Evolutionary conservation across 2,888 invertebrate species (phyloP), one percentile per base, ranked within the genome.

Genomic region (Falcaria lacertinaria): DNA sequence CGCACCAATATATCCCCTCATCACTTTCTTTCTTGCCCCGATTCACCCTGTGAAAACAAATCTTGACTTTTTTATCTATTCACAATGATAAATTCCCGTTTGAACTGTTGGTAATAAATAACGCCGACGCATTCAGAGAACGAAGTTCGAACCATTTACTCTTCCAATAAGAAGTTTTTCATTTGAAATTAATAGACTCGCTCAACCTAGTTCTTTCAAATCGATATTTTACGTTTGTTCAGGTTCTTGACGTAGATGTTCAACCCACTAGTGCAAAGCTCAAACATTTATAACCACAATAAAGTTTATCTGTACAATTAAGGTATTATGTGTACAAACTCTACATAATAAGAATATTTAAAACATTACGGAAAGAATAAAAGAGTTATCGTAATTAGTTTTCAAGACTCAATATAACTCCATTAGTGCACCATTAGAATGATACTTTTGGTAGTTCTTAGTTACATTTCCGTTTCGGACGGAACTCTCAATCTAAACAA

Each of bases 1-100:
- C 95, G 88, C 98, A 99, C 96, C 98, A 98, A 85, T 98, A 99
- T 48, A 96, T 93, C 33, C 99, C 98, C 54, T 97, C 96, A 75
- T 97, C 97, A 72, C 97, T 96, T 73, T 97, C 97, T 86, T 97
- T 97, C 87, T 97, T 97, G 77, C 97, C 96, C 76, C 97, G 97
- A 83, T 96, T 95, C 46, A 98, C 97, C 70, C 96, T 87, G 72
- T 39, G 42, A 47, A 52, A 44, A 41, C 48, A 47, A 44, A 44
- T 44, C 42, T 48, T 42, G 36, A 43, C 36, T 43, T 45, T 36
- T 34, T 33, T 33, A 14, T 19, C 14, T 28, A 28, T 11, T 28
- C 28, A 28, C 28, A 28, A 28, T 28, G 28, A 28, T 28, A 28
- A 7, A 28, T 28, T 28, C 11, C 11, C 28, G 7, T 28, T 28